A percentile compares a stretch with the other conserved stretches of the same genome.
Evolutionary conservation across 2,113 vertebrate species (phyloP).

Genomic region (Triplophysa siluroides): DNA sequence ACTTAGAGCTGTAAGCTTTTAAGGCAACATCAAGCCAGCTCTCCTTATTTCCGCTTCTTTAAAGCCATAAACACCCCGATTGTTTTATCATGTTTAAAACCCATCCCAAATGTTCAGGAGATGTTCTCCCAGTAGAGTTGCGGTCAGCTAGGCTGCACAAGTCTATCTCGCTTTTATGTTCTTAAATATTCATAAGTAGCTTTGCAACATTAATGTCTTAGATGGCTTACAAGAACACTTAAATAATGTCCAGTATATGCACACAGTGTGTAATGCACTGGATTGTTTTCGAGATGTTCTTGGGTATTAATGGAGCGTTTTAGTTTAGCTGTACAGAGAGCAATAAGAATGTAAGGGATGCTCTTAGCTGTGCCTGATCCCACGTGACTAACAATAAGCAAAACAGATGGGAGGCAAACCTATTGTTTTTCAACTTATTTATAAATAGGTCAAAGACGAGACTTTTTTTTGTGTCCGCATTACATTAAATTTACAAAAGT

Average conservation of each 20-base stretch:
- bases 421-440: neutral
- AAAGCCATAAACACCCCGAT: conserved; percentile 63
- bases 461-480: too few relatives aligned
- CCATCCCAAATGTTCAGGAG: conserved; percentile 71
- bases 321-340: conserved; percentile 68
- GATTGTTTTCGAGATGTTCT: conserved; percentile 84
- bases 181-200: conserved; percentile 99
- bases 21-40: conserved; percentile 42
- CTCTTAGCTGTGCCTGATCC: conserved; percentile 72
- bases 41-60: conserved; percentile 41
- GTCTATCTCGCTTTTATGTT: conserved; percentile 89
- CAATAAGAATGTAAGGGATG: conserved; percentile 76
- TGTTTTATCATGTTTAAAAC: conserved; percentile 76
- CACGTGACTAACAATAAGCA: conserved; percentile 69
- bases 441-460: too few relatives aligned
- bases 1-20: conserved; percentile 53
- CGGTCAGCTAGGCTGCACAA: conserved; percentile 73
- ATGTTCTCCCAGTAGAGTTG: conserved; percentile 77
- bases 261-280: conserved; percentile 57
- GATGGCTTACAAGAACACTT: conserved; percentile 99
- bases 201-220: conserved; percentile 99
- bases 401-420: conserved; percentile 30
- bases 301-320: conserved; percentile 75
- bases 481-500: too few relatives aligned
- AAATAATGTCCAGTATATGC: conserved; percentile 90